Base-by-base conservation (phyloP, 2,113 vertebrate species). In the Prolemur simus region DNA sequence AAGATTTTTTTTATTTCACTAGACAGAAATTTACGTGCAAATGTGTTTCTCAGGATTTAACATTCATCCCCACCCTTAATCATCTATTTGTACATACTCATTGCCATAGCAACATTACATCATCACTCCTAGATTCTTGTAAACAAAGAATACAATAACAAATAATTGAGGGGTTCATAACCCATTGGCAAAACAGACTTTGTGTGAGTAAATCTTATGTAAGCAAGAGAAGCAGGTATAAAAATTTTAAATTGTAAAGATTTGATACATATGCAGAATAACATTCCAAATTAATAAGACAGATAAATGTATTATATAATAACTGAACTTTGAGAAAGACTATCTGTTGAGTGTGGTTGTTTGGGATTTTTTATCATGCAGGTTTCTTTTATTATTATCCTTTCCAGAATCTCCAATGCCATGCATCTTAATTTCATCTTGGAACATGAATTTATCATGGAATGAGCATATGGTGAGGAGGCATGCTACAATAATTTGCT, bases 41-140 rank as follows among this genome's bases (percentile, higher is more conserved):
- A 93, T 95, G 29, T 94, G 34, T 94, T 94, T 93, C 74, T 88
- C 56, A 82, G 77, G 80, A 93, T 85, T 93, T 96, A 95, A 91
- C 58, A 76, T 71, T 27, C 29, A 63, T 49, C 66, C 68, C 49
- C 39, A 85, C 58, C 66, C 89, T 96, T 91, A 96, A 90, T 89
- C 80, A 85, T 95, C 96, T 96, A 78, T 83, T 94, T 96, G 89
- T 96, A 93, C 71, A 90, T 96, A 97, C 74, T 91, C 94, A 91
- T 97, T 94, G 49, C 77, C 87, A 97, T 97, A 80, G 95, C 94
- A 98, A 98, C 95, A 47, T 84, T 82, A 85, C 60, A 92, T 92
- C 90, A 94, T 78, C 45, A 96, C 71, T 96, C 76, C 56, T 94
- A 78, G 63, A 95, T 88, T 95, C 34, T 90, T 87, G 74, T 87